Percentiles rank a stretch among this genome's conserved stretches.
phyloP scores from a whole-genome alignment of 2,797 vertebrate species.

The Pangasius larnaudii region DNA sequence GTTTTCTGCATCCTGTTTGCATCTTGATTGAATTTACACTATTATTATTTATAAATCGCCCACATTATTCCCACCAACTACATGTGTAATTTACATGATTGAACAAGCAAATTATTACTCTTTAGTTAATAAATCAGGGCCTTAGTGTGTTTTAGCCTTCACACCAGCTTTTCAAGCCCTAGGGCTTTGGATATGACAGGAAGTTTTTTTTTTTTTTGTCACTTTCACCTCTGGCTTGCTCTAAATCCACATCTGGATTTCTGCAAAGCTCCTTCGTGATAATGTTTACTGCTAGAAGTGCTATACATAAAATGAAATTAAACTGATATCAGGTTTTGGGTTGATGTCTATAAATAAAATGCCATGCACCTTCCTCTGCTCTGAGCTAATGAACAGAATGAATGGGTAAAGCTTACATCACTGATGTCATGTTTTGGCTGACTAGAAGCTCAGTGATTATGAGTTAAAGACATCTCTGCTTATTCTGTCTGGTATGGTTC shows the following conservation, averaged over 20 bases:
- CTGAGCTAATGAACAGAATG: not conserved
- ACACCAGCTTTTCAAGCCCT: not conserved
- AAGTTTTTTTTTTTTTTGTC: not conserved
- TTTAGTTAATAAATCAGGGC: not conserved
- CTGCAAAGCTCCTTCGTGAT: not conserved
- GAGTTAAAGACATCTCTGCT: slow-evolving; percentile 6
- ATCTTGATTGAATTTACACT: not conserved
- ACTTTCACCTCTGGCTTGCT: not conserved
- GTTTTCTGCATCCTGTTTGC: not conserved
- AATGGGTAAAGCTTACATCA: not conserved
- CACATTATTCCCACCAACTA: not conserved
- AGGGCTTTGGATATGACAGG: too few species aligned
- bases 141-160: not conserved
- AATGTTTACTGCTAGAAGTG: not conserved
- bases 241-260: slow-evolving; percentile 14
- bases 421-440: slow-evolving; percentile 27
- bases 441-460: slow-evolving; percentile 24
- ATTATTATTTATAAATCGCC: not conserved
- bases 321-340: not conserved
- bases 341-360: not conserved
- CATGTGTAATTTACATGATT: not conserved
- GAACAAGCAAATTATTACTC: not conserved
- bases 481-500: slow-evolving; percentile 20
- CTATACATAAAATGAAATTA: not conserved
- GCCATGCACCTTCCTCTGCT: not conserved